phyloP scores from a whole-genome alignment of 2,113 vertebrate genomes.

The Meleagris gallopavo region DNA sequence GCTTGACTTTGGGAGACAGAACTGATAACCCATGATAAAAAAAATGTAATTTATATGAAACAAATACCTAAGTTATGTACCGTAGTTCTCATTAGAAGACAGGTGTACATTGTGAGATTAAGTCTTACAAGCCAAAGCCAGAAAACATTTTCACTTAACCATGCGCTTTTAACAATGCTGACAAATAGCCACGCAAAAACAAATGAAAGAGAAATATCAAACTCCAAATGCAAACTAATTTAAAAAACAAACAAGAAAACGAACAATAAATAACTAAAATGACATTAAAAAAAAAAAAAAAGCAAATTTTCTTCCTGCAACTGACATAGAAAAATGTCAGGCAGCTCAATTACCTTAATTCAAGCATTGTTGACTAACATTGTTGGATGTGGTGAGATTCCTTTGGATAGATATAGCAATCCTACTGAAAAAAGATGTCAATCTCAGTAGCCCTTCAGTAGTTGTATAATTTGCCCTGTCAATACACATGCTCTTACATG shows the following conservation, averaged over 20 bases:
- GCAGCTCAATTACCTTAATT: neutral
- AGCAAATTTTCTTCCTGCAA: neutral
- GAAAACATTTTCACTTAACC: neutral
- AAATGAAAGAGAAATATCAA: neutral
- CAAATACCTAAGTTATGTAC: neutral
- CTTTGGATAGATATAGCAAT: neutral
- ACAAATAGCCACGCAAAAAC: rapidly evolving
- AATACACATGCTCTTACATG: neutral
- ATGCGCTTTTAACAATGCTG: neutral
- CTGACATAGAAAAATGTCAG: neutral
- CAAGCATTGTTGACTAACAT: neutral
- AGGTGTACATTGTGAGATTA: neutral
- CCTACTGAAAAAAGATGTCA: neutral
- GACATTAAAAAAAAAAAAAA: rapidly evolving
- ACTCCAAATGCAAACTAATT: rapidly evolving
- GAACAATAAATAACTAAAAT: too few species aligned
- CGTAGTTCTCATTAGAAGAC: neutral
- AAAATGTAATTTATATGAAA: neutral
- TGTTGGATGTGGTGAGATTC: rapidly evolving
- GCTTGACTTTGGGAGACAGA: neutral
- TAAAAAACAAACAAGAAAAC: neutral
- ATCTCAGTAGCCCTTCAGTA: neutral
- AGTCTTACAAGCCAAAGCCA: neutral
- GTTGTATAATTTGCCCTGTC: neutral
- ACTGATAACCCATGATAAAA: neutral